A percentile compares a stretch with the other conserved stretches of the same genome.
phyloP scores from a whole-genome alignment of 2,797 vertebrate species.

The Sebastiscus albofasciatus region DNA sequence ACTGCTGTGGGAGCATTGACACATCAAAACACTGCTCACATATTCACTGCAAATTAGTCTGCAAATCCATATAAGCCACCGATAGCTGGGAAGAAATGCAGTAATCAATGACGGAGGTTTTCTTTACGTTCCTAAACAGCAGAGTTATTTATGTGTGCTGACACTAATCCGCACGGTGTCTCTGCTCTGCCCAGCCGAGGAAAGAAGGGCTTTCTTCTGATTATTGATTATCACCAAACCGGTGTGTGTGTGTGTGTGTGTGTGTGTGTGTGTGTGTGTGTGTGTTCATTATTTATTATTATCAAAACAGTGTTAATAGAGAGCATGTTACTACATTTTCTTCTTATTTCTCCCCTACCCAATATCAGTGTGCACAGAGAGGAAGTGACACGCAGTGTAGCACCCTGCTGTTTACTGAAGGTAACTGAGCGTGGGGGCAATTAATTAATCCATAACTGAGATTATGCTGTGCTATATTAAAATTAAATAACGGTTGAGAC shows the following conservation, averaged over 20 bases:
- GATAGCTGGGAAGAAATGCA: conserved; percentile 50
- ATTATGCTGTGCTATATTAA: conserved; percentile 22
- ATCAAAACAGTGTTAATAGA: background rate
- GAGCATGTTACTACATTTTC: conserved; percentile 2
- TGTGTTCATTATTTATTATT: conserved; percentile 26
- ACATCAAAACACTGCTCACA: conserved; percentile 53
- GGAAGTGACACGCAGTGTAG: background rate
- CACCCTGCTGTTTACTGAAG: conserved; percentile 34
- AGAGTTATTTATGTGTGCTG: conserved; percentile 33
- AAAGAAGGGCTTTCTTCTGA: conserved; percentile 24
- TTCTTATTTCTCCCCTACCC: background rate
- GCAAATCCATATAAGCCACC: conserved; percentile 63
- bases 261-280: background rate
- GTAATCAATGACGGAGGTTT: conserved; percentile 45
- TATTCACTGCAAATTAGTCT: conserved; percentile 66
- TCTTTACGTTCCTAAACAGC: conserved; percentile 36
- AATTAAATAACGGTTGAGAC: conserved; percentile 13
- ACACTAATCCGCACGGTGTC: conserved; percentile 36
- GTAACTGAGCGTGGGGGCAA: conserved; percentile 19
- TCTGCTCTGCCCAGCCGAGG: background rate
- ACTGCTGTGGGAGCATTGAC: conserved; percentile 27
- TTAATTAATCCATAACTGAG: conserved; percentile 26
- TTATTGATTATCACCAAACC: conserved; percentile 1
- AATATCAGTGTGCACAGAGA: background rate
- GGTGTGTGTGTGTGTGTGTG: background rate